A percentile compares a stretch with the other conserved stretches of the same genome.
Conservation (phyloP, 2,797 vertebrate species). For the Serranus cabrilla region DNA sequence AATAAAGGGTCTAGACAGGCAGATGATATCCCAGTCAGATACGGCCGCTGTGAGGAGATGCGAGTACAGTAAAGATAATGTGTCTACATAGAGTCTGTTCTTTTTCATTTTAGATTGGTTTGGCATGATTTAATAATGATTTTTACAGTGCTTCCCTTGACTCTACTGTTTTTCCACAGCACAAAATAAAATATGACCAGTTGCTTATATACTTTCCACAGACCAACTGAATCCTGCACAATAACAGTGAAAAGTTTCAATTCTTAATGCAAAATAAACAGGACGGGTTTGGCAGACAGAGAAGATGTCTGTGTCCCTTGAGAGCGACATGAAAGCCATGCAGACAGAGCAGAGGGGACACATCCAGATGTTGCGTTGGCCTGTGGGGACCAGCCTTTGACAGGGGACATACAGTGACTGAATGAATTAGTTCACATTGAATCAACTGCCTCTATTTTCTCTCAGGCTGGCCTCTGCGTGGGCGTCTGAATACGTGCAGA, state of each 20-base stretch:
- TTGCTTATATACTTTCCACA: neutral
- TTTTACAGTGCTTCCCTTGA: neutral
- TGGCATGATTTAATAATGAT: neutral
- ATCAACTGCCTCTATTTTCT: slow-evolving; percentile 58
- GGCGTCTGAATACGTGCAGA: slow-evolving; percentile 49
- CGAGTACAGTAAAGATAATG: neutral
- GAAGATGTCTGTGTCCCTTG: slow-evolving; percentile 35
- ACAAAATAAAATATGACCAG: neutral
- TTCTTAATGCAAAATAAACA: slow-evolving; percentile 40
- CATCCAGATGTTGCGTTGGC: slow-evolving; percentile 72
- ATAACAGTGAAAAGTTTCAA: slow-evolving; percentile 19
- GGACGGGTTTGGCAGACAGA: slow-evolving; percentile 16
- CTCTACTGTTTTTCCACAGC: neutral
- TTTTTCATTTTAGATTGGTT: slow-evolving; percentile 9
- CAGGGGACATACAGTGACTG: slow-evolving; percentile 67
- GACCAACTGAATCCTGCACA: slow-evolving; percentile 13
- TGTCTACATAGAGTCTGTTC: neutral
- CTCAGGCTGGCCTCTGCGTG: slow-evolving; percentile 52
- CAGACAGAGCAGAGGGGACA: slow-evolving; percentile 53
- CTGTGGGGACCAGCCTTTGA: slow-evolving; percentile 62
- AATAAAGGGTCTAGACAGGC: slow-evolving; percentile 43
- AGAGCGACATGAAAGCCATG: slow-evolving; percentile 54
- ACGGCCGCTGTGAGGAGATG: neutral
- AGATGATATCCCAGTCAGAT: neutral
- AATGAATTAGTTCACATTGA: slow-evolving; percentile 72